Conservation (phyloP, 1,140 invertebrate species). For the Eriocheir sinensis region DNA sequence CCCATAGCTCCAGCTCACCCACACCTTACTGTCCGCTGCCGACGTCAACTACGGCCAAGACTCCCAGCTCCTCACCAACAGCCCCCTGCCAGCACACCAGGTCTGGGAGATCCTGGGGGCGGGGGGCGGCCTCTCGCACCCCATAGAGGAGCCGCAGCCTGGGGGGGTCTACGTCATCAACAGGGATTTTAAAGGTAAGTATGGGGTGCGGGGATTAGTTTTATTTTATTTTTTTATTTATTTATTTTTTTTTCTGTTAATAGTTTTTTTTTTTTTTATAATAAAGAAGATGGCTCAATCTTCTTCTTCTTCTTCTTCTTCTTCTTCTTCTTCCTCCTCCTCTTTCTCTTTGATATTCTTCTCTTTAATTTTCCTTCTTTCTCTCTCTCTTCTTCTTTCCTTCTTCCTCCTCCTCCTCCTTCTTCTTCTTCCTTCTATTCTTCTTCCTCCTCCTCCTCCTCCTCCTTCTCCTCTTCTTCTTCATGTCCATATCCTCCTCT, state of each 20-base stretch:
- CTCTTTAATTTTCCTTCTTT: not conserved
- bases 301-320: not conserved
- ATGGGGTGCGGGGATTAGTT: not conserved
- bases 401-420: too few species aligned
- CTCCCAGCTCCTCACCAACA: conserved; percentile 67
- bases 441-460: not conserved
- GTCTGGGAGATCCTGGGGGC: conserved; percentile 65
- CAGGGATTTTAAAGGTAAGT: conserved; percentile 50
- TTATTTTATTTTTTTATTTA: not conserved
- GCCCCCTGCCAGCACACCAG: conserved; percentile 60
- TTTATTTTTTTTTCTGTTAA: too few species aligned
- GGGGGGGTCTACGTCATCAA: conserved; percentile 66
- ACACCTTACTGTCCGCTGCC: conserved; percentile 49
- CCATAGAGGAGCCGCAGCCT: conserved; percentile 57
- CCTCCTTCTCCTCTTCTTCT: not conserved
- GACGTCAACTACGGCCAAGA: conserved; percentile 70
- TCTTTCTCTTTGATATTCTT: not conserved
- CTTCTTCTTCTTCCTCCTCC: not conserved
- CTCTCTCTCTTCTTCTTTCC: not conserved
- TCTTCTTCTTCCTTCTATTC: too few species aligned
- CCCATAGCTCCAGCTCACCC: conserved; percentile 42
- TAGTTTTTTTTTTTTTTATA: not conserved
- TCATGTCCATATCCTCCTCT: not conserved
- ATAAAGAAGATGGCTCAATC: too few species aligned
- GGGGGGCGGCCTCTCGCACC: conserved; percentile 51